Evolutionary conservation across 2,888 invertebrate genomes (phyloP).

Genomic region (Tachystola acroxantha): DNA sequence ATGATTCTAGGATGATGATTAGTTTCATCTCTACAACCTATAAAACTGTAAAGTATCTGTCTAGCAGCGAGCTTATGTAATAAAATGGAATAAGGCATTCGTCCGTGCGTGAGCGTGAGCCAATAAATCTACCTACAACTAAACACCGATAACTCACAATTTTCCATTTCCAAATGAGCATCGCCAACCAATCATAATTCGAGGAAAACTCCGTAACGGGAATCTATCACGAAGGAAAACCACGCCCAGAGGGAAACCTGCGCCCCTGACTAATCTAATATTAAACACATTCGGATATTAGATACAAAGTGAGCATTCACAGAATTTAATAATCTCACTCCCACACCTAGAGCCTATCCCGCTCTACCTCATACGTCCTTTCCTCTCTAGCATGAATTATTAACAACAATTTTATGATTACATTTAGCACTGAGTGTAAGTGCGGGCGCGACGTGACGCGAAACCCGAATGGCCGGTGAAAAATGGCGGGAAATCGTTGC

Average conservation of each 20-base stretch:
- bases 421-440: slow-evolving; percentile 71
- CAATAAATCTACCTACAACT: background rate
- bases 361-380: slow-evolving; percentile 25
- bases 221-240: slow-evolving; percentile 53
- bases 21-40: no score
- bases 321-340: slow-evolving; percentile 74
- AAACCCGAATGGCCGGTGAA: slow-evolving; percentile 62
- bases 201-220: slow-evolving; percentile 50
- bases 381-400: slow-evolving; percentile 62
- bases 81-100: no score
- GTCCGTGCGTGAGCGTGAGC: no score
- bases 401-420: slow-evolving; percentile 78
- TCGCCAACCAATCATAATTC: slow-evolving; percentile 65
- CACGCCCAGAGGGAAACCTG: slow-evolving; percentile 48
- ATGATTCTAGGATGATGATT: no score
- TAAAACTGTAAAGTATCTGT: no score
- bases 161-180: slow-evolving; percentile 60
- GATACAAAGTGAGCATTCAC: slow-evolving; percentile 77
- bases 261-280: slow-evolving; percentile 72
- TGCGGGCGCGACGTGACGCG: slow-evolving; percentile 63
- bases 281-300: slow-evolving; percentile 77
- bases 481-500: slow-evolving; percentile 67
- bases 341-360: slow-evolving; percentile 41
- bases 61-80: no score
- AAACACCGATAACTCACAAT: slow-evolving; percentile 12